phyloP scores from a whole-genome alignment of 2,113 vertebrate genomes.

The Spea multiplicata region DNA sequence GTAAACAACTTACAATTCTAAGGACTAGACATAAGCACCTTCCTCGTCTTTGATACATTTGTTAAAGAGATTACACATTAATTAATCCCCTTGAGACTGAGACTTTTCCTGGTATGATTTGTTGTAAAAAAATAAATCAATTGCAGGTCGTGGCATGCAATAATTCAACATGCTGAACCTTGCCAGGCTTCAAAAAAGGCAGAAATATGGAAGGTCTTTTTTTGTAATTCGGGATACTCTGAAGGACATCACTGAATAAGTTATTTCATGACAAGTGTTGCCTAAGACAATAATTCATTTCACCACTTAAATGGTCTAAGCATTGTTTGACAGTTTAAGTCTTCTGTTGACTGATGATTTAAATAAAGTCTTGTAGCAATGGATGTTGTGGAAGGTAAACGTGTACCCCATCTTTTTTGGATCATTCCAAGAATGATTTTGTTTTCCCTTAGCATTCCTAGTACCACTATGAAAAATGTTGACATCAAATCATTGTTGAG shows the following conservation, averaged over 20 bases:
- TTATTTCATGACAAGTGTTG: not conserved
- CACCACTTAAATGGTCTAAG: too few species aligned
- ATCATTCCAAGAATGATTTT: too few species aligned
- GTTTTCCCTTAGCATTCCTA: too few species aligned
- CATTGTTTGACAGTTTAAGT: too few species aligned
- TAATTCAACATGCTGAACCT: conserved; percentile 36
- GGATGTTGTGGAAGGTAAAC: too few species aligned
- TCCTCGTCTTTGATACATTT: conserved; percentile 3
- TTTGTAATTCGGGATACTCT: not conserved
- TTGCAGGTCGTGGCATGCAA: conserved; percentile 31
- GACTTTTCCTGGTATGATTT: conserved; percentile 27
- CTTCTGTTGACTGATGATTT: too few species aligned
- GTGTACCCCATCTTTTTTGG: too few species aligned
- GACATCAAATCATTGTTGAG: too few species aligned
- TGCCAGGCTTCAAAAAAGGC: conserved; percentile 1
- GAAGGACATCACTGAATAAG: conserved; percentile 15
- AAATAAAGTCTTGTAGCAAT: too few species aligned
- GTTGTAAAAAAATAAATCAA: conserved; percentile 27
- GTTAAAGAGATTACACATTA: conserved; percentile 11
- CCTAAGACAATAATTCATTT: too few species aligned
- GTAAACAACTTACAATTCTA: conserved; percentile 4
- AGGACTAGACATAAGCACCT: not conserved
- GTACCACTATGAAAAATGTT: too few species aligned
- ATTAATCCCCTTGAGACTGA: conserved; percentile 33
- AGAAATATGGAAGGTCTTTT: conserved; percentile 17